Evolutionary conservation across 2,113 vertebrate genomes (phyloP), one percentile per base, ranked within the genome.

Genomic region (Eurystomus gularis): DNA sequence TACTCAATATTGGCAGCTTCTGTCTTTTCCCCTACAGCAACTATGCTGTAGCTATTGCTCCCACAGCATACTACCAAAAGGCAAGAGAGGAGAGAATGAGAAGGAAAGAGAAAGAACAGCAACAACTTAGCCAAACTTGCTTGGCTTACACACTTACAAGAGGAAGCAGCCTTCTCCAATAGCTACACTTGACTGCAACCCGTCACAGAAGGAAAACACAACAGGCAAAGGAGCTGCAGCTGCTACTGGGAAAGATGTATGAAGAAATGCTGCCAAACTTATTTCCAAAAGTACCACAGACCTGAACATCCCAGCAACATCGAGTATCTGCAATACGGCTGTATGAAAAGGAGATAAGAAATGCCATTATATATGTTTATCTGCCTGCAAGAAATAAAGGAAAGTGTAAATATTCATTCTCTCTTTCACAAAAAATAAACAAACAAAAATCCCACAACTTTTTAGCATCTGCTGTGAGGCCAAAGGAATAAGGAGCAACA

Each of bases 171-270:
- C 80, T 92, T 96, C 92, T 92, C 86, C 82, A 66, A 11, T 26
- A 96, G 83, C 92, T 78, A 81, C 90, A 82, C 88, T 96, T 87
- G 80, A 94, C 93, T 96, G 92, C 90, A 93, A 75, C 85, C 86
- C 93, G 81, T 81, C 96, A 97, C 95, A 97, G 93, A 96, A 96
- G 90, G 94, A 93, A 96, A 96, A 97, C 82, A 94, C 90, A 96
- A 96, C 88, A 94, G 92, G 95, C 94, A 93, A 86, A 92, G 94
- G 87, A 92, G 83, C 90, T 94, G 94, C 95, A 96, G 95, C 95
- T 95, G 96, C 81, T 96, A 68, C 92, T 95, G 92, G 86, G 61
- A 93, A 90, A 90, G 84, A 92, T 60, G 65, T 69, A 89, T 0
- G 20, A 82, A 76, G 86, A 95, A 72, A 91, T 10, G 88, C 80